Evolutionary conservation across 2,797 vertebrate genomes (phyloP).

Genomic region (Sardinella longiceps): DNA sequence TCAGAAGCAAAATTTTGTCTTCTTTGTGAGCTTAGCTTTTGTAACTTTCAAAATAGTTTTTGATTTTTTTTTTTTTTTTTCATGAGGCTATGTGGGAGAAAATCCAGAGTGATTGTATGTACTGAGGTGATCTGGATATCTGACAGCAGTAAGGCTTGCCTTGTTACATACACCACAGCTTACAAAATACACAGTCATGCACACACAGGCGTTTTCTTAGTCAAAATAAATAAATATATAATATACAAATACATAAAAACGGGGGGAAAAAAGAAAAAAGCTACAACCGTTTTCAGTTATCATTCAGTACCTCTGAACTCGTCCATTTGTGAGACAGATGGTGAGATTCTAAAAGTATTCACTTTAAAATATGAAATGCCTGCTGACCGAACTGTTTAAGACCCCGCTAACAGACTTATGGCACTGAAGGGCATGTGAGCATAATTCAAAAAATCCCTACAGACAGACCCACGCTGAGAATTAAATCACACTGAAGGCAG

Average conservation of each 20-base stretch:
- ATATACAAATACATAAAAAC: background rate
- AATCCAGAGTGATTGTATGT: background rate
- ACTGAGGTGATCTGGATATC: background rate
- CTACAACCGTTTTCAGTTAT: background rate
- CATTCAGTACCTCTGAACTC: conserved; percentile 3
- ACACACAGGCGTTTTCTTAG: conserved; percentile 42
- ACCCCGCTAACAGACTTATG: background rate
- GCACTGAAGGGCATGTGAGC: background rate
- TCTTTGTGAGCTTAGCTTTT: no score
- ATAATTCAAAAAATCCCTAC: background rate
- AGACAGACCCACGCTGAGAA: background rate
- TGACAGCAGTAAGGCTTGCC: background rate
- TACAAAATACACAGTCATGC: conserved; percentile 70
- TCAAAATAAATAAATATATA: no score
- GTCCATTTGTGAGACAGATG: background rate
- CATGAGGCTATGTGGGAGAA: background rate
- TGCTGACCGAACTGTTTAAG: conserved; percentile 12
- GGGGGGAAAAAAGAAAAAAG: background rate
- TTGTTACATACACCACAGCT: conserved; percentile 68
- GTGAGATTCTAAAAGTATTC: background rate
- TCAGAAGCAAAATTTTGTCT: no score
- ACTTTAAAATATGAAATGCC: background rate
- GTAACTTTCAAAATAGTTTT: no score
- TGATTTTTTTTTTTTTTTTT: no score
- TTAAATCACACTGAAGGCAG: conserved; percentile 59